phyloP scores from a whole-genome alignment of 1,140 invertebrate species.

The Zaprionus ghesquierei region DNA sequence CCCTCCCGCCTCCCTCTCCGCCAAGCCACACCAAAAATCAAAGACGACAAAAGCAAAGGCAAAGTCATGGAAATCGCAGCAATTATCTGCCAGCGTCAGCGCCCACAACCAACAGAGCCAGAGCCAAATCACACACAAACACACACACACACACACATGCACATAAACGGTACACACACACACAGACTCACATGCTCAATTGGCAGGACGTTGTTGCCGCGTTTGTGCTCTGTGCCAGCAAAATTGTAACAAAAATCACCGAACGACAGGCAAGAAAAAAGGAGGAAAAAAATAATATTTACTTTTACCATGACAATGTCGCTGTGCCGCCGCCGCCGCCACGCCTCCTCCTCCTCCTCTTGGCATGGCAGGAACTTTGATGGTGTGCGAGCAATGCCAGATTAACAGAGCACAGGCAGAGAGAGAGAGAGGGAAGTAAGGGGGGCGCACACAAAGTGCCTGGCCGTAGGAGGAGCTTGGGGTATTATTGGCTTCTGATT shows the following conservation, averaged over 20 bases:
- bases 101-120: neutral
- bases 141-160: conserved; percentile 3
- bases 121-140: too few relatives aligned
- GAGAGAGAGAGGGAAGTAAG: neutral
- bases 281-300: conserved; percentile 66
- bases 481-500: conserved; percentile 80
- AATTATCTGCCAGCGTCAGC: conserved; percentile 57
- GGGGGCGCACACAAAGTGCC: neutral
- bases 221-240: conserved; percentile 6
- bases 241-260: conserved; percentile 53
- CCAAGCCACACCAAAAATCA: conserved; percentile 2
- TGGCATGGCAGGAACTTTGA: conserved; percentile 43
- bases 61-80: conserved; percentile 70
- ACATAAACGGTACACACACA: neutral
- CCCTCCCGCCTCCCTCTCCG: neutral
- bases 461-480: conserved; percentile 9
- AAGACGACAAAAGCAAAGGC: conserved; percentile 39
- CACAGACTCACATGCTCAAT: conserved; percentile 5
- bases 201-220: conserved; percentile 12
- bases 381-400: conserved; percentile 54
- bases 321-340: neutral
- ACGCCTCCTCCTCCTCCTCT: neutral
- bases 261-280: conserved; percentile 8
- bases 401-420: conserved; percentile 27
- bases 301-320: conserved; percentile 79